A percentile compares a stretch with the other conserved stretches of the same genome.
Conservation (phyloP, 2,888 invertebrate genomes). For the Teleogryllus oceanicus region DNA sequence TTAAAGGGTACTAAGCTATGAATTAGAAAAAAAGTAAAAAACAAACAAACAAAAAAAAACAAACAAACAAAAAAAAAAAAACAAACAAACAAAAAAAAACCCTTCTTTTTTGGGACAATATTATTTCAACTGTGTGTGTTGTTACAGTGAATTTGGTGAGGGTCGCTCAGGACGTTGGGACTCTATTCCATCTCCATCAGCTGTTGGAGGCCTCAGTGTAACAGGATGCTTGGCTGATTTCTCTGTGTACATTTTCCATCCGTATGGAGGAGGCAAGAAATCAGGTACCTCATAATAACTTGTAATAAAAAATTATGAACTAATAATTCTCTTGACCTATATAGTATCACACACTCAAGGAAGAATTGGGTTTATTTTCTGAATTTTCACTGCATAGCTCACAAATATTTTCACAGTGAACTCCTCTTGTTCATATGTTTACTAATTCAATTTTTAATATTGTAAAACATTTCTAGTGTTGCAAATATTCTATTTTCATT, state of each 20-base stretch:
- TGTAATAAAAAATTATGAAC: no score
- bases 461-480: no score
- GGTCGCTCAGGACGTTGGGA: conserved; percentile 39
- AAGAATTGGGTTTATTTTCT: no score
- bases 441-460: no score
- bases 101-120: not conserved
- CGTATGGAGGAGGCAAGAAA: conserved; percentile 89
- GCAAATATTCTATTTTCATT: no score
- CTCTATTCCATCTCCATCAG: conserved; percentile 55
- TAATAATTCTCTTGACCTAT: no score
- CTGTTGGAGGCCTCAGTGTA: conserved; percentile 84
- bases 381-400: no score
- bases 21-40: not conserved
- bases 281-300: conserved; percentile 51
- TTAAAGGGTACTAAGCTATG: not conserved
- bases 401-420: no score
- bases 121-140: not conserved
- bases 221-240: conserved; percentile 96
- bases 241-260: conserved; percentile 97
- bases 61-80: not conserved
- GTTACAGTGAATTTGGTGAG: conserved; percentile 54
- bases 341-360: no score
- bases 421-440: no score
- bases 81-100: not conserved
- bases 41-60: no score